Evolutionary conservation across 2,797 vertebrate species (phyloP).

Genomic region (Malurus leucopterus): DNA sequence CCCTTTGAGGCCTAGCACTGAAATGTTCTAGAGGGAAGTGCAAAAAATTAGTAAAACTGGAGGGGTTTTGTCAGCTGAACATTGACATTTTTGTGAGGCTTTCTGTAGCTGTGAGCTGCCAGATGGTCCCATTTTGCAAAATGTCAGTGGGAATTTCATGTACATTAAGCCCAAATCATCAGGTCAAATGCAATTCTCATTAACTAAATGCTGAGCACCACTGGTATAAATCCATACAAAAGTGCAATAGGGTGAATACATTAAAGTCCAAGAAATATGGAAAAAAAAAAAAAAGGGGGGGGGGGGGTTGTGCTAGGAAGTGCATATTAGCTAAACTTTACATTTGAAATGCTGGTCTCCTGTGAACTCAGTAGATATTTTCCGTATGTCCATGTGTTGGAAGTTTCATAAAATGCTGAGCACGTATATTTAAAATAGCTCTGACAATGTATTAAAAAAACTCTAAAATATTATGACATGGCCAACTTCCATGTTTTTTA

Average conservation of each 20-base stretch:
- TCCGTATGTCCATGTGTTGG: conserved; percentile 59
- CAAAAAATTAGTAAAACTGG: neutral
- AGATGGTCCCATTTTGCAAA: neutral
- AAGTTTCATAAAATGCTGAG: conserved; percentile 68
- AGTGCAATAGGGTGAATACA: neutral
- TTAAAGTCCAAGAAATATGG: neutral
- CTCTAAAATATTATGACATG: conserved; percentile 65
- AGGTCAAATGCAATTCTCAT: neutral
- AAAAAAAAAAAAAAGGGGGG: neutral
- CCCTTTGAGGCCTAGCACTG: neutral
- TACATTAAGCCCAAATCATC: neutral
- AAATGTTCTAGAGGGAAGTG: neutral
- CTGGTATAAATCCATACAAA: neutral
- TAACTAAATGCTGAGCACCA: neutral
- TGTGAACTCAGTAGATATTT: conserved; percentile 57
- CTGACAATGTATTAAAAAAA: conserved; percentile 64
- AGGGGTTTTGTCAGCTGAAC: neutral
- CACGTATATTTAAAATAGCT: conserved; percentile 62
- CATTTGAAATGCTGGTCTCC: conserved; percentile 46
- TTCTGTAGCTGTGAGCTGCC: neutral
- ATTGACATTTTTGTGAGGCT: neutral
- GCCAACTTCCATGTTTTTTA: conserved; percentile 63
- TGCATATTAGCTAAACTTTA: conserved; percentile 21
- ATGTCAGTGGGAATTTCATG: neutral
- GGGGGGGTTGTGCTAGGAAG: neutral